Conservation (phyloP, 2,888 invertebrate genomes). For the Tenthredo amoena region DNA sequence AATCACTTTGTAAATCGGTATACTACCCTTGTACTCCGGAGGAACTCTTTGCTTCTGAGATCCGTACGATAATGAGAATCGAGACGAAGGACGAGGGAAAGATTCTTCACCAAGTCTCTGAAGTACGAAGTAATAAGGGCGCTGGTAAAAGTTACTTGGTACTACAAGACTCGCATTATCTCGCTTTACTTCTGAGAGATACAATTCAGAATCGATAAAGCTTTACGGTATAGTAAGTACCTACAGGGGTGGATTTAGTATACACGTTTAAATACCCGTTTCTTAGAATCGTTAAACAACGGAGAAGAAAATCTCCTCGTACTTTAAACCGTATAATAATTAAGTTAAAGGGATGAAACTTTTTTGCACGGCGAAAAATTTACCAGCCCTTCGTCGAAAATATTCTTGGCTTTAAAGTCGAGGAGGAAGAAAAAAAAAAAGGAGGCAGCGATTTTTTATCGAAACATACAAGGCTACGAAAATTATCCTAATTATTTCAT, state of each 20-base stretch:
- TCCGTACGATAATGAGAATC: not conserved
- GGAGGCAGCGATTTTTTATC: not conserved
- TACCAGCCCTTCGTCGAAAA: not conserved
- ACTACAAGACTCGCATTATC: not conserved
- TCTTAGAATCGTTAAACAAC: slow-evolving; percentile 28
- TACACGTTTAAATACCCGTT: not conserved
- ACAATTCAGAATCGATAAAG: slow-evolving; percentile 29
- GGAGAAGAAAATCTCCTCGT: not conserved
- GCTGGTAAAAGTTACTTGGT: not conserved
- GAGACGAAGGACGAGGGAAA: not conserved
- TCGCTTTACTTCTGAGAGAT: not conserved
- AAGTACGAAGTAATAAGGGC: not conserved
- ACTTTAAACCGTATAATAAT: not conserved
- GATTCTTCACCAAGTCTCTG: not conserved
- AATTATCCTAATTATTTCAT: too few relatives aligned
- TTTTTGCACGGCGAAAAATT: not conserved
- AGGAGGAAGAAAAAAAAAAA: too few relatives aligned
- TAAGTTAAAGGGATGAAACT: slow-evolving; percentile 6
- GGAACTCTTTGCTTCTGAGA: not conserved
- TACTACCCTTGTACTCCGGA: not conserved
- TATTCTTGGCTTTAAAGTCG: not conserved
- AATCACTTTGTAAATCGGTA: not conserved
- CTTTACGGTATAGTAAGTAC: not conserved
- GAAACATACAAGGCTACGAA: too few relatives aligned
- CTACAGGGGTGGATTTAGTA: not conserved